Percentiles rank a stretch among this genome's conserved stretches.
Conservation (phyloP, 92 coral and sea anemone species). For the Scolanthus callimorphus region DNA sequence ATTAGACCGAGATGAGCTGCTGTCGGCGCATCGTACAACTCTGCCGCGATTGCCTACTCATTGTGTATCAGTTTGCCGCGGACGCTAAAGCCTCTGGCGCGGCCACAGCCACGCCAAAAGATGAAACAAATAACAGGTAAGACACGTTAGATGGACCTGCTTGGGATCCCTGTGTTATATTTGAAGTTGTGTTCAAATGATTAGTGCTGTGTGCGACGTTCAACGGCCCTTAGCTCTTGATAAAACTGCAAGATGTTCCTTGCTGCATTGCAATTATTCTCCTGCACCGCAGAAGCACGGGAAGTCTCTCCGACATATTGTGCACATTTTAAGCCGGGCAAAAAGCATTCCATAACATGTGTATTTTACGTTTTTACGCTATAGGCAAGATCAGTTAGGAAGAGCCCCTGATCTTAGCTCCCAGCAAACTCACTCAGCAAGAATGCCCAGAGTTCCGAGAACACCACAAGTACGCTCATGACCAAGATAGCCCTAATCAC, state of each 20-base stretch:
- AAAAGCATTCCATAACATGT: background rate
- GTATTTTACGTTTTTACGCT: background rate
- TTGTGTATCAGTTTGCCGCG: slow-evolving; percentile 96
- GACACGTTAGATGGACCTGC: slow-evolving; percentile 31
- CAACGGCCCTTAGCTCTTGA: too few relatives aligned
- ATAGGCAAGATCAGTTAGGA: slow-evolving; percentile 15
- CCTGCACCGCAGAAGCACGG: too few relatives aligned
- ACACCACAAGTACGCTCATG: slow-evolving; percentile 34
- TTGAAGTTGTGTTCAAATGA: too few relatives aligned
- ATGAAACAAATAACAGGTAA: slow-evolving; percentile 21
- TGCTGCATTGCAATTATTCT: too few relatives aligned
- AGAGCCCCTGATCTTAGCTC: slow-evolving; percentile 78
- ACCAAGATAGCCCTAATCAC: too few relatives aligned
- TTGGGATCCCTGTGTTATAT: too few relatives aligned
- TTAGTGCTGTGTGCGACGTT: too few relatives aligned
- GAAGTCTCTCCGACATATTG: too few relatives aligned
- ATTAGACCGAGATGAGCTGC: slow-evolving; percentile 92
- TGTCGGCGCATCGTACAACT: slow-evolving; percentile 84
- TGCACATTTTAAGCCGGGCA: too few relatives aligned
- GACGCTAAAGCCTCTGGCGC: slow-evolving; percentile 76
- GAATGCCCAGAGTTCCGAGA: slow-evolving; percentile 65
- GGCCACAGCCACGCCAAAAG: slow-evolving; percentile 23
- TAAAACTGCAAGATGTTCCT: too few relatives aligned
- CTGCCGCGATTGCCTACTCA: slow-evolving; percentile 91
- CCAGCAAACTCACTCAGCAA: slow-evolving; percentile 56